phyloP scores from a whole-genome alignment of 2,888 invertebrate species.

The Noctua janthina region DNA sequence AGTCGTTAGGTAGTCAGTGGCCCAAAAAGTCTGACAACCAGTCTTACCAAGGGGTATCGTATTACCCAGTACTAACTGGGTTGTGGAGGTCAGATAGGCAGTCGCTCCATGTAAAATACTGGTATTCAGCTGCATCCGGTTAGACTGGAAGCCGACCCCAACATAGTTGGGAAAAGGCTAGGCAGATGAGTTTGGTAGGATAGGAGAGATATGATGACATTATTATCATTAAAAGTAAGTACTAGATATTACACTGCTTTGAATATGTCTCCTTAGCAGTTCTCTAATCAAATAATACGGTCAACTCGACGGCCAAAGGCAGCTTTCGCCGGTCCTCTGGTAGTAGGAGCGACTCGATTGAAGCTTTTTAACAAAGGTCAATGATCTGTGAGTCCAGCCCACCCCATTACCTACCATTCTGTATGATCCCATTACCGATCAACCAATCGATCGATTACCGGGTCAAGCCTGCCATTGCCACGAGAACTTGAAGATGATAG shows the following conservation, averaged over 20 bases:
- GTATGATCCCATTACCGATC: neutral
- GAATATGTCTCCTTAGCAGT: slow-evolving; percentile 3
- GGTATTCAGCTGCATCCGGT: too few species aligned
- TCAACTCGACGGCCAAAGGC: neutral
- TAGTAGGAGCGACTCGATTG: neutral
- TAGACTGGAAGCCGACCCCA: too few species aligned
- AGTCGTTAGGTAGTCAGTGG: too few species aligned
- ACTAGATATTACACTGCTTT: neutral
- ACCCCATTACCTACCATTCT: slow-evolving; percentile 3
- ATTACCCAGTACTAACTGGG: too few species aligned
- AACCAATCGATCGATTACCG: too few species aligned
- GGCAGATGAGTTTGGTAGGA: neutral
- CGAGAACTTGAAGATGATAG: neutral
- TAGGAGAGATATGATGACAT: neutral
- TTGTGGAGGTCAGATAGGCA: too few species aligned
- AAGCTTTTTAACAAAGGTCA: neutral
- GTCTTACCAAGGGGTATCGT: too few species aligned
- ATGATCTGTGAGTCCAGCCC: neutral
- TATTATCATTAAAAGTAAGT: neutral
- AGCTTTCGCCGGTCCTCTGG: neutral
- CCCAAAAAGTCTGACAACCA: too few species aligned
- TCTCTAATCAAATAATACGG: neutral
- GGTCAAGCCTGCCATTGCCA: neutral
- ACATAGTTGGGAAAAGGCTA: too few species aligned
- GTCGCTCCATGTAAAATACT: too few species aligned